phyloP scores from a whole-genome alignment of 2,797 vertebrate species.

The Sebastiscus albofasciatus region DNA sequence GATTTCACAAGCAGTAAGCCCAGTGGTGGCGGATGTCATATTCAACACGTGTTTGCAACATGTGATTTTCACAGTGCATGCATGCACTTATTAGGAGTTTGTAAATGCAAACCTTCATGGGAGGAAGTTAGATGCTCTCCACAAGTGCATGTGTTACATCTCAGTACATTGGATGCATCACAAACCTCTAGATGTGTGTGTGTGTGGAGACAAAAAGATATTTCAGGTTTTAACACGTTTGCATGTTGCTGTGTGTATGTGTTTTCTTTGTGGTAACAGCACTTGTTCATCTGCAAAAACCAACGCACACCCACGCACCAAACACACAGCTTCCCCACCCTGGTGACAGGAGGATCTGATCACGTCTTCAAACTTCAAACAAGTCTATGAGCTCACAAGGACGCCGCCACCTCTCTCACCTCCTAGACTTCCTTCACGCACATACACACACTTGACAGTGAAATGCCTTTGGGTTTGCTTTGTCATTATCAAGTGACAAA shows the following conservation, averaged over 20 bases:
- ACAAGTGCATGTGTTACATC: background rate
- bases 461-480: slow-evolving; percentile 68
- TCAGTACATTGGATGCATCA: background rate
- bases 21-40: background rate
- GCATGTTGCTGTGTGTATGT: background rate
- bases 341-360: slow-evolving; percentile 9
- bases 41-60: slow-evolving; percentile 10
- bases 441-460: slow-evolving; percentile 31
- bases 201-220: background rate
- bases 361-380: slow-evolving; percentile 43
- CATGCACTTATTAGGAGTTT: slow-evolving; percentile 4
- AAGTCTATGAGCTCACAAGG: slow-evolving; percentile 41
- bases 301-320: background rate
- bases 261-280: background rate
- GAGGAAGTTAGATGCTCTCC: background rate
- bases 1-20: background rate
- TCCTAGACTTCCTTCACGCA: slow-evolving; percentile 7
- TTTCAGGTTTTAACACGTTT: background rate
- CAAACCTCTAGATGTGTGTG: background rate
- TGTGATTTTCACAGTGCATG: slow-evolving; percentile 8
- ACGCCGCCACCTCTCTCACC: slow-evolving; percentile 26
- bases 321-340: background rate
- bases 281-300: background rate
- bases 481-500: slow-evolving; percentile 77
- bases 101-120: background rate